Percentiles rank a stretch among this genome's conserved stretches.
These are phyloP conservation scores for Lophius piscatorius DNA, from an alignment of 2,113 vertebrate genomes.

Conservation along the genomic window DNA sequence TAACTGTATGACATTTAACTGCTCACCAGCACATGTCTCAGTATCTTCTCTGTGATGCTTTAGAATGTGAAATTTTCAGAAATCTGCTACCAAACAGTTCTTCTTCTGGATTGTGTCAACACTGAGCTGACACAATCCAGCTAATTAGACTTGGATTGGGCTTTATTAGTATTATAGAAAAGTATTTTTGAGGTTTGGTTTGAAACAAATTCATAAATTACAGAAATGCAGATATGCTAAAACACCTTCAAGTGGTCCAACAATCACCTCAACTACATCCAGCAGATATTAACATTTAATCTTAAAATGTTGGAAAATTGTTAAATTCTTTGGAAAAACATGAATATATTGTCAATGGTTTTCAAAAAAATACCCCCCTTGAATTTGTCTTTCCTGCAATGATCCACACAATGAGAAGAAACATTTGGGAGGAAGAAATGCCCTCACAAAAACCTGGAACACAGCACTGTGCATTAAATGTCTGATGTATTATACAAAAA, in stretches of 20 bases:
- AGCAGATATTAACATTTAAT: not conserved
- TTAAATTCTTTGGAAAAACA: not conserved
- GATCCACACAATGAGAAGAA: no score
- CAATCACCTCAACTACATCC: not conserved
- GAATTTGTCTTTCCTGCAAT: conserved; percentile 6
- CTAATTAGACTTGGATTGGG: no score
- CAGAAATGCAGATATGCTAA: not conserved
- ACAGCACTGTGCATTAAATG: no score
- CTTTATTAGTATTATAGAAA: no score
- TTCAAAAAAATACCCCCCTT: conserved; percentile 9
- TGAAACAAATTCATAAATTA: no score
- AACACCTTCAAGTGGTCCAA: not conserved
- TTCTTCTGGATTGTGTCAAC: no score
- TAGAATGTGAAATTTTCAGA: not conserved
- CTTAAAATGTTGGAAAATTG: not conserved
- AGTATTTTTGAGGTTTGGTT: no score
- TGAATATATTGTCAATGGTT: no score
- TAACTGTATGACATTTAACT: not conserved
- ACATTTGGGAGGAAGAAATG: no score
- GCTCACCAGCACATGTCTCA: conserved; percentile 17
- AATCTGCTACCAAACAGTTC: not conserved
- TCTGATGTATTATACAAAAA: no score
- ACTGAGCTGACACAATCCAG: no score
- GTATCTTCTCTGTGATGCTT: conserved; percentile 5
- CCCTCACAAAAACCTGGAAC: no score